Base-by-base conservation (phyloP, 2,113 vertebrate species). In the Rhizomys pruinosus region DNA sequence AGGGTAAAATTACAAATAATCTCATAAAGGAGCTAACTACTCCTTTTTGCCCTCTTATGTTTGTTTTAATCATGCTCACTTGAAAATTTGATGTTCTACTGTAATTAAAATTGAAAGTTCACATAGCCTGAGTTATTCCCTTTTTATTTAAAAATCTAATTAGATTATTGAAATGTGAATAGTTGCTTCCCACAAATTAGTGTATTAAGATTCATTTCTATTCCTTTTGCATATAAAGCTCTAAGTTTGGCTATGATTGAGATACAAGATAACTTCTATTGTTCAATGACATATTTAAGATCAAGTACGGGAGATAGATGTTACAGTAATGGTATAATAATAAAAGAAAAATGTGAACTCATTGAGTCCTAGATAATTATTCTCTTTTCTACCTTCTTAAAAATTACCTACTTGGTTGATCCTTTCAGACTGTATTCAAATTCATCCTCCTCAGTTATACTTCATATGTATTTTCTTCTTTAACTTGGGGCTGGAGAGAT, bases 81-180 rank as follows among this genome's bases (percentile, higher is more conserved):
- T 96, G 69, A 92, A 96, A 95, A 95, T 92, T 76, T 79, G 55
- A 64, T 94, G 15, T 93, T 95, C 23, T 95, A 78, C 17, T 89
- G 68, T 84, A 87, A 86, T 95, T 94, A 95, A 47, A 92, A 90
- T 89, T 94, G 87, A 68, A 63, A 78, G 37, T 94, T 77, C 6
- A 39, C 78, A 13, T 93, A 94, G 74, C 82, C 42, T 55, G 77
- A 86, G 74, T 68, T 25, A 66, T 42, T 96, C 82, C 17, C 32
- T 77, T 94, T 95, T 95, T 89, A 84, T 8, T 93, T 29, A 95
- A 7, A 92, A 85, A 95, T 91, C 22, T 47, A 91, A 20, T 95
- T 95, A 85, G 15, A 81, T 74, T 76, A 87, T 92, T 59, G 92
- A 19, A 82, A 91, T 90, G 37, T 86, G 71, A 93, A 66, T 95